Percentiles rank a stretch among this genome's conserved stretches.
These are phyloP conservation scores for Volucella zonaria DNA, from an alignment of 2,888 invertebrate species.

Conservation along the genomic window DNA sequence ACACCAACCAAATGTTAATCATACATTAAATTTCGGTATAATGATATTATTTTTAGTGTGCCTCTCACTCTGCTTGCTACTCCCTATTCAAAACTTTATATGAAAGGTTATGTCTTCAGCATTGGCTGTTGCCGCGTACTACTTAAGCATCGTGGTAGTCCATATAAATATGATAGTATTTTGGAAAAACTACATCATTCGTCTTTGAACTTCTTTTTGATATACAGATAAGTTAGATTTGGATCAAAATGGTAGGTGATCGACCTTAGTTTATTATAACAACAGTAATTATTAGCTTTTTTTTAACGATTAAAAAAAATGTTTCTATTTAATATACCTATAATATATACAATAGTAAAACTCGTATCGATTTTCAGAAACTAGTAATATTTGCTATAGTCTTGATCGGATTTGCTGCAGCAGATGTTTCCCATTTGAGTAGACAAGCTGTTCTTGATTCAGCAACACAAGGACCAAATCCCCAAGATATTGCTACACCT, in stretches of 20 bases:
- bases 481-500: slow-evolving; percentile 82
- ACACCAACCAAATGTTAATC: slow-evolving; percentile 54
- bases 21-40: slow-evolving; percentile 41
- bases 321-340: slow-evolving; percentile 12
- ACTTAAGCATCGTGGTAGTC: slow-evolving; percentile 65
- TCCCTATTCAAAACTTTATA: slow-evolving; percentile 40
- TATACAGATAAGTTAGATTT: slow-evolving; percentile 75
- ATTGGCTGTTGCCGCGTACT: slow-evolving; percentile 54
- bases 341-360: slow-evolving; percentile 23
- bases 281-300: slow-evolving; percentile 1
- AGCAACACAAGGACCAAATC: slow-evolving; percentile 82
- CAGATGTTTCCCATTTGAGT: slow-evolving; percentile 62
- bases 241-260: slow-evolving; percentile 71
- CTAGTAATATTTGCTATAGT: slow-evolving; percentile 78
- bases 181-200: slow-evolving; percentile 81
- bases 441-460: slow-evolving; percentile 79
- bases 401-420: slow-evolving; percentile 78
- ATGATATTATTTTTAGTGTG: slow-evolving; percentile 33
- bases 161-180: slow-evolving; percentile 81
- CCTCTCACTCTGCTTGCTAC: slow-evolving; percentile 50
- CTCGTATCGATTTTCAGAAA: slow-evolving; percentile 77
- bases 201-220: slow-evolving; percentile 81
- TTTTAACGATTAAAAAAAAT: background rate
- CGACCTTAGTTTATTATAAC: slow-evolving; percentile 36
- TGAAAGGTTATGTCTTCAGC: slow-evolving; percentile 65